Base-by-base conservation (phyloP, 53 echinoderm and acorn worm genomes). In the Luidia sarsii region DNA sequence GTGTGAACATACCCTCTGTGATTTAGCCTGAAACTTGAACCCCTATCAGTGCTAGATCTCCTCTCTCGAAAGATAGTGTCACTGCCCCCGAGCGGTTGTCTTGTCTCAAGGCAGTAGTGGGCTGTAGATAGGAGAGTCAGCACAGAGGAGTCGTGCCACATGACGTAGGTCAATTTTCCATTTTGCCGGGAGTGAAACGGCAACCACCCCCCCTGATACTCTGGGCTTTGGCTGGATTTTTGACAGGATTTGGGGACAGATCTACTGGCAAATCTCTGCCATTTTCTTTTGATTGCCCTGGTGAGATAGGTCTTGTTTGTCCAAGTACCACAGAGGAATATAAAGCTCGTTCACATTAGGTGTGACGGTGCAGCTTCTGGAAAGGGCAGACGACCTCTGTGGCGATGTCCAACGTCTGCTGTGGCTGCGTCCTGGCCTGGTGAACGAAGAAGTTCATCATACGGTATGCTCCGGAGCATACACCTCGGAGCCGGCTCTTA, bases 381-480 rank as follows among this genome's bases (percentile, higher is more conserved):
- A 66, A 66, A 10, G 66, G 66, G 23, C 43, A 39, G 41, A 66
- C 43, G 25, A 66, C 43, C 66, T 66, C 23, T 45, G 43, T 23
- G 21, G 43, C 39, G 23, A 66, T 39, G 24, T 18, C 25, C 61
- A 31, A 16, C 61, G 33, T 61, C 31, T 61, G 16, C 33, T 61
- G 61, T 18, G 54, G 22, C 19, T 15, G 3, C n/a, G 3, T 16
- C 19, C 25, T 54, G 54, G 2, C 21, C 8, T 22, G 54, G 22
- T 54, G 65, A n/a, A 35, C 39, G 8, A 15, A 9, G 6, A 21
- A 41, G 25, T 66, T 36, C 22, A 66, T n/a, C 2, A 66, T 39
- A 36, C 43, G 43, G 9, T 45, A 39, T 4, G 66, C 39, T n/a
- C 35, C 23, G 22, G 66, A 20, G 54, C 21, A 27, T 22, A 27